These are phyloP conservation scores for Hydra vulgaris DNA, from an alignment of 30 jellyfish, hydroid and myxozoan species.

Conservation along the genomic window DNA sequence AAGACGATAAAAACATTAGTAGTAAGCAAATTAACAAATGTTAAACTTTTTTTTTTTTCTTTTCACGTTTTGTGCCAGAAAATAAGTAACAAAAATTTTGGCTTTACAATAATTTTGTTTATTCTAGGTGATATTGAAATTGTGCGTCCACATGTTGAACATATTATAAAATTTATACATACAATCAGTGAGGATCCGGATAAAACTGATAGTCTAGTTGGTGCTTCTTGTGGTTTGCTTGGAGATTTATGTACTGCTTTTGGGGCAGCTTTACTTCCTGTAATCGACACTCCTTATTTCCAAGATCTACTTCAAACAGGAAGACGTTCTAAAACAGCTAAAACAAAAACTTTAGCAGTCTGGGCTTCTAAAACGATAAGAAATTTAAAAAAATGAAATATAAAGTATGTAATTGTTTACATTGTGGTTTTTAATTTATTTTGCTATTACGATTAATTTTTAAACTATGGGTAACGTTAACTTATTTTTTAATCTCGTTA, in stretches of 20 bases:
- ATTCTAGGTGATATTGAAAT: conserved; percentile 63
- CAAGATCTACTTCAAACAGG: conserved; percentile 92
- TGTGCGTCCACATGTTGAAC: conserved; percentile 58
- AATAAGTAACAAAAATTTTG: too few species aligned
- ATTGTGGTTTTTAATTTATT: too few species aligned
- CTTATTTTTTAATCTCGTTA: too few species aligned
- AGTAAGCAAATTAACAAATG: conserved; percentile 71
- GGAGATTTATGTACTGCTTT: conserved; percentile 92
- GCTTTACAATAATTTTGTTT: neutral
- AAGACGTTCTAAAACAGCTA: conserved; percentile 73
- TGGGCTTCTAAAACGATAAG: conserved; percentile 93
- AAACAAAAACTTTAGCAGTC: conserved; percentile 80
- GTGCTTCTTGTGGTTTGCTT: conserved; percentile 89
- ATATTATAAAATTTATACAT: conserved; percentile 60
- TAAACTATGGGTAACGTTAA: too few species aligned
- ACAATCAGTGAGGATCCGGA: conserved; percentile 83
- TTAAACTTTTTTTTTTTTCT: neutral
- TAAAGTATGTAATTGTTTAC: too few species aligned
- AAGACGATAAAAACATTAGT: conserved; percentile 71
- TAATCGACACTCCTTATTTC: conserved; percentile 50
- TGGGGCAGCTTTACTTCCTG: conserved; percentile 58
- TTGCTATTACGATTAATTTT: too few species aligned
- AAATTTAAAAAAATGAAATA: conserved; percentile 45
- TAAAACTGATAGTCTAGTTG: conserved; percentile 82
- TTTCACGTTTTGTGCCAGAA: neutral